Percentiles rank a stretch among this genome's conserved stretches.
phyloP scores from a whole-genome alignment of 2,888 invertebrate species.

The Drosophila buzzatii region DNA sequence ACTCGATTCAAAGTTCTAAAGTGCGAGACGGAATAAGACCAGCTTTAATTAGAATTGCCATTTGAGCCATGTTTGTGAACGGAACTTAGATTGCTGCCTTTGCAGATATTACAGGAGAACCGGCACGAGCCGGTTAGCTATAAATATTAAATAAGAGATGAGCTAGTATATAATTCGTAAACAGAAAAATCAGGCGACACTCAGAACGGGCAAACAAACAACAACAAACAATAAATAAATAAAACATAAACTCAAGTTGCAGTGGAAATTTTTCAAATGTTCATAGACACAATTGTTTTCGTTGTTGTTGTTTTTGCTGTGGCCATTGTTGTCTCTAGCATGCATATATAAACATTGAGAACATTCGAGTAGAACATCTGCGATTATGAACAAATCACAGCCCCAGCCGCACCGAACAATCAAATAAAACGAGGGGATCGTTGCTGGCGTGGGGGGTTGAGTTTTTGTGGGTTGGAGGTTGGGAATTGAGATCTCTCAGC shows the following conservation, averaged over 20 bases:
- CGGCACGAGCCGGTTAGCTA: not conserved
- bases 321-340: conserved; percentile 42
- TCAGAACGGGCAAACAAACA: not conserved
- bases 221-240: not conserved
- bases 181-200: conserved; percentile 19
- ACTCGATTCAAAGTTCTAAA: not conserved
- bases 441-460: not conserved
- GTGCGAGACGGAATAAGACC: not conserved
- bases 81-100: no score
- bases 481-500: conserved; percentile 8
- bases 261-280: conserved; percentile 61
- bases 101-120: not conserved
- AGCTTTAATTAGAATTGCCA: not conserved
- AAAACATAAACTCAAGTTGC: conserved; percentile 37
- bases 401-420: conserved; percentile 20
- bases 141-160: not conserved
- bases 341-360: conserved; percentile 58
- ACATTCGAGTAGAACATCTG: conserved; percentile 52
- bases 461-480: not conserved
- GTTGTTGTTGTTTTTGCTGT: conserved; percentile 10
- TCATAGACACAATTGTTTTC: conserved; percentile 16
- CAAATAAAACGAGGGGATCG: conserved; percentile 7
- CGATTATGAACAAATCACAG: conserved; percentile 46
- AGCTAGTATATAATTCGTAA: conserved; percentile 2
- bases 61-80: not conserved